Percentiles rank a stretch among this genome's conserved stretches.
These are phyloP conservation scores for Pseudorasbora parva DNA, from an alignment of 2,113 vertebrate genomes.

Conservation along the genomic window DNA sequence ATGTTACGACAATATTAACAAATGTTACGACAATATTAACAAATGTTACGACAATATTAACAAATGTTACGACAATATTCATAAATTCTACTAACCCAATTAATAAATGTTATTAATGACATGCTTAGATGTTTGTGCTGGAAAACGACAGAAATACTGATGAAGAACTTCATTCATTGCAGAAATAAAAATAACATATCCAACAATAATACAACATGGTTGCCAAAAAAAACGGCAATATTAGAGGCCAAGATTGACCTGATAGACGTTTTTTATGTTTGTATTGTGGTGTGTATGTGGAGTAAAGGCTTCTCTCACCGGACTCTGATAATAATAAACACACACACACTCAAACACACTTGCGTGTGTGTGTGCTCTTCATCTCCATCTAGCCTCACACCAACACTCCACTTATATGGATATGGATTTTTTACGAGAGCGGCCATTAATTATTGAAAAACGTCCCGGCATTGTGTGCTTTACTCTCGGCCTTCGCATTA, in stretches of 20 bases:
- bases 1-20: no score
- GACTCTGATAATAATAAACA: background rate
- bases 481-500: constrained; percentile 37
- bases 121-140: no score
- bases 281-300: no score
- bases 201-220: background rate
- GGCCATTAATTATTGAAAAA: constrained; percentile 55
- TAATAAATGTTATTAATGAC: no score
- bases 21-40: no score
- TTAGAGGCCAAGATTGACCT: background rate
- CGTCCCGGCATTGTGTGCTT: constrained; percentile 43
- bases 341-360: background rate
- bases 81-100: no score
- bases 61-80: no score
- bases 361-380: background rate
- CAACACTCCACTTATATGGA: constrained; percentile 15
- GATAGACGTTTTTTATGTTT: background rate
- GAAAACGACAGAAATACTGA: no score
- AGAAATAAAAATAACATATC: no score
- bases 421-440: constrained; percentile 49
- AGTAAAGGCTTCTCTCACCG: background rate
- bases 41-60: no score
- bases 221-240: background rate
- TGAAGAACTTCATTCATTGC: no score
- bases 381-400: background rate